A percentile compares a stretch with the other conserved stretches of the same genome.
phyloP scores from a whole-genome alignment of 2,113 vertebrate genomes.

The Mesitornis unicolor region DNA sequence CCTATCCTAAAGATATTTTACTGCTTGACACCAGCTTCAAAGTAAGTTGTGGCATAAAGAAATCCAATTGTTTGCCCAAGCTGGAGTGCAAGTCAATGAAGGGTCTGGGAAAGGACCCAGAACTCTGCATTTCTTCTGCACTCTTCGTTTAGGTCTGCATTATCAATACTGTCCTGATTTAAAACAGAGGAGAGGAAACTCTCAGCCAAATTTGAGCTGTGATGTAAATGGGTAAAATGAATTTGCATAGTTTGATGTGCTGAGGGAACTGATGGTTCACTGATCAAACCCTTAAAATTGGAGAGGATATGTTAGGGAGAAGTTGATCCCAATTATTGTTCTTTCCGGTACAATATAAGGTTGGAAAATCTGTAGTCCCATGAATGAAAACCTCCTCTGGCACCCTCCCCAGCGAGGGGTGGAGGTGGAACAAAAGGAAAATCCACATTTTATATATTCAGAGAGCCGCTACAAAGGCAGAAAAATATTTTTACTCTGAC shows the following conservation, averaged over 20 bases:
- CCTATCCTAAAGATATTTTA: not conserved
- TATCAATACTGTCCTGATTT: not conserved
- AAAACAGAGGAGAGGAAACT: not conserved
- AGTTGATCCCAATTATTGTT: not conserved
- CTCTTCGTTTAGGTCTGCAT: not conserved
- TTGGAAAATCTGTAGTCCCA: slow-evolving; percentile 2
- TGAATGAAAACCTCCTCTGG: slow-evolving; percentile 25
- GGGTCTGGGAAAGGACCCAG: not conserved
- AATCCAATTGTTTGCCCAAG: not conserved
- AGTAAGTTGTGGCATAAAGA: not conserved
- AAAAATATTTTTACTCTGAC: slow-evolving; percentile 59
- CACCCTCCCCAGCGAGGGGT: not conserved
- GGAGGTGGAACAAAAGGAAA: slow-evolving; percentile 54
- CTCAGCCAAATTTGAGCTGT: not conserved
- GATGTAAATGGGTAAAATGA: not conserved
- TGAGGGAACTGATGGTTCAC: not conserved
- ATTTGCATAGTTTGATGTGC: not conserved
- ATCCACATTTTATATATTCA: not conserved
- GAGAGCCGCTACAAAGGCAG: slow-evolving; percentile 42
- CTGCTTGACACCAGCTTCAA: not conserved
- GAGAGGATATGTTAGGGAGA: not conserved
- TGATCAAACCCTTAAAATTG: not conserved
- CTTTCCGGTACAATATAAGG: not conserved
- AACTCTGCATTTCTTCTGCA: not conserved
- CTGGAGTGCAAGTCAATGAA: not conserved